Evolutionary conservation across 2,113 vertebrate species (phyloP), one percentile per base, ranked within the genome.

Genomic region (Talpa occidentalis): DNA sequence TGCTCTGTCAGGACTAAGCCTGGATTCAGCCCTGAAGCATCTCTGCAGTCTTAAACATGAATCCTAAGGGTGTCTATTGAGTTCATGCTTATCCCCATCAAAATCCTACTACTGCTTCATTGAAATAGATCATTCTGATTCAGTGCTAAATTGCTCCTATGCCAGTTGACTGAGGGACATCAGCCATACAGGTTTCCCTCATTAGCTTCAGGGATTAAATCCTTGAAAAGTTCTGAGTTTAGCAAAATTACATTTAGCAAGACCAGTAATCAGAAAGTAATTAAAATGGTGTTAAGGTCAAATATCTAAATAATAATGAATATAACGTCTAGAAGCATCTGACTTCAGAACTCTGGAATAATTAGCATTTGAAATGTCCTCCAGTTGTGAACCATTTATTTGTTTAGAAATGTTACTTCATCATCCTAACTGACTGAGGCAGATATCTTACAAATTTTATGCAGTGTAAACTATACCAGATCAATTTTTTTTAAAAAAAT

Each of bases 301-400:
- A 66, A 80, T n/a, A 62, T 12, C 9, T 24, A 92, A 90, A 49
- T 88, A 91, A 64, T 49, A 93, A 85, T 54, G 37, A 70, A 85
- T 69, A 64, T 35, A 74, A 44, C 59, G 69, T 76, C 78, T 56
- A 96, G 60, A 82, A 96, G 40, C 82, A 60, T 77, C 76, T 91
- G 59, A 88, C 69, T 88, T 70, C 22, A 64, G 76, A 49, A 93
- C 86, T 76, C 40, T 73, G 26, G 40, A 93, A 72, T 94, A 64
- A 66, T 92, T 28, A 72, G n/a, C 4, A 2, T 76, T 78, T 54
- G 28, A 74, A 72, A 42, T n/a, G 24, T n/a, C 77, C 37, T 88
- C 82, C 30, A 83, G 28, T 84, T 84, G 83, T 60, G 72, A 84
- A 74, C 59, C 89, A 79, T 91, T 67, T 79, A 82, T 90, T 96